Percentiles rank a stretch among this genome's conserved stretches.
These are phyloP conservation scores for Scaptodrosophila lebanonensis DNA, from an alignment of 1,140 invertebrate species.

Conservation along the genomic window DNA sequence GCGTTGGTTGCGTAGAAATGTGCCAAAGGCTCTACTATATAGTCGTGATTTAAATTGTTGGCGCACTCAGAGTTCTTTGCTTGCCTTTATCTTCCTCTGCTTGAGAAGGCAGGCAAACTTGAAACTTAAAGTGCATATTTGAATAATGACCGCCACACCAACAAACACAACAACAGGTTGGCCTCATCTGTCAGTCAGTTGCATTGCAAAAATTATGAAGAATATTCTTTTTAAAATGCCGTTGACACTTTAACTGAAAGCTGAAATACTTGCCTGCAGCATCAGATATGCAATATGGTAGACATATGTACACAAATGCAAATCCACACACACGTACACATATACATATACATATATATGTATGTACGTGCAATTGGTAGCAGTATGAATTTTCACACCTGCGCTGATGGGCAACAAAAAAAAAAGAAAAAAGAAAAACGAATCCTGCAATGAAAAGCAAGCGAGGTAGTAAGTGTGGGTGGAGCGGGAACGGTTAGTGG, in stretches of 20 bases:
- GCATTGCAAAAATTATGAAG: conserved; percentile 39
- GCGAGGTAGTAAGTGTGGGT: too few relatives aligned
- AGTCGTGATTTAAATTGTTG: too few relatives aligned
- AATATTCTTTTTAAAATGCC: conserved; percentile 38
- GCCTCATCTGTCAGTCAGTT: conserved; percentile 33
- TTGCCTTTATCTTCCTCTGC: too few relatives aligned
- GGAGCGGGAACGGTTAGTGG: too few relatives aligned
- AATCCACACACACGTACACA: conserved; percentile 8
- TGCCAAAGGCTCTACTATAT: too few relatives aligned
- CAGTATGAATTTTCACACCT: conserved; percentile 31
- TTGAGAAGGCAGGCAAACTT: background rate
- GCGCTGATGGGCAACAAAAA: background rate
- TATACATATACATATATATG: background rate
- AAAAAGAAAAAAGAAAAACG: too few relatives aligned
- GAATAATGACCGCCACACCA: conserved; percentile 16
- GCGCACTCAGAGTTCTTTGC: too few relatives aligned
- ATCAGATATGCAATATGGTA: conserved; percentile 24
- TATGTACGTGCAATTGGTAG: background rate
- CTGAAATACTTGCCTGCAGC: conserved; percentile 28
- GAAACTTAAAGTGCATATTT: conserved; percentile 18
- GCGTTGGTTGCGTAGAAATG: too few relatives aligned
- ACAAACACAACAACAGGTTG: background rate
- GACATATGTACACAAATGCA: conserved; percentile 5
- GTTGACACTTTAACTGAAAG: conserved; percentile 44
- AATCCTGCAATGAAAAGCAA: too few relatives aligned